phyloP scores from a whole-genome alignment of 2,888 invertebrate genomes.

The Catocala sponsa region DNA sequence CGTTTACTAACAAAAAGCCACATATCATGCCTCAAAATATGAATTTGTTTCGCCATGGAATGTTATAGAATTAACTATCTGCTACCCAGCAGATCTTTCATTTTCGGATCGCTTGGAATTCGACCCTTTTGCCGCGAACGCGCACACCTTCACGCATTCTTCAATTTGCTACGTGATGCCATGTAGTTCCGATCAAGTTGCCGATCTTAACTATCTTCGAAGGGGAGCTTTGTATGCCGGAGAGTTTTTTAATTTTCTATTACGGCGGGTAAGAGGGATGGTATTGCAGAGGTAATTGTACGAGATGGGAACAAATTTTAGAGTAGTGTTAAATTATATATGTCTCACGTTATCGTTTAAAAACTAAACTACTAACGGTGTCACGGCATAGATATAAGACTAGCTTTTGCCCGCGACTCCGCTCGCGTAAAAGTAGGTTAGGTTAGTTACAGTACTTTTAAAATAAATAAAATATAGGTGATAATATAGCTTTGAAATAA shows the following conservation, averaged over 20 bases:
- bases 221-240: conserved; percentile 9
- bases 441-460: too few relatives aligned
- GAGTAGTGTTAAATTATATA: too few relatives aligned
- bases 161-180: conserved; percentile 48
- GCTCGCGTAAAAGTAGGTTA: too few relatives aligned
- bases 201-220: conserved; percentile 35
- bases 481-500: too few relatives aligned
- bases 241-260: conserved; percentile 3
- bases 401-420: too few relatives aligned
- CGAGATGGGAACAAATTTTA: not conserved
- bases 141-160: conserved; percentile 47
- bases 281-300: too few relatives aligned
- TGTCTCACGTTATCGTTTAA: too few relatives aligned
- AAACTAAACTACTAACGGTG: too few relatives aligned
- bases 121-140: conserved; percentile 44
- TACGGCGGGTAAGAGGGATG: not conserved
- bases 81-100: too few relatives aligned
- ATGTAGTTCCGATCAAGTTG: conserved; percentile 34
- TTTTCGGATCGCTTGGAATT: conserved; percentile 35
- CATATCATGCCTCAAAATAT: conserved; percentile 32
- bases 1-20: too few relatives aligned
- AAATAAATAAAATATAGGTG: too few relatives aligned
- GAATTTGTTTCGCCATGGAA: conserved; percentile 31
- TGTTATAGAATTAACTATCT: conserved; percentile 41
- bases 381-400: too few relatives aligned